These are phyloP conservation scores for Drosophila pseudoananassae DNA, from an alignment of 1,140 invertebrate species.

Conservation along the genomic window DNA sequence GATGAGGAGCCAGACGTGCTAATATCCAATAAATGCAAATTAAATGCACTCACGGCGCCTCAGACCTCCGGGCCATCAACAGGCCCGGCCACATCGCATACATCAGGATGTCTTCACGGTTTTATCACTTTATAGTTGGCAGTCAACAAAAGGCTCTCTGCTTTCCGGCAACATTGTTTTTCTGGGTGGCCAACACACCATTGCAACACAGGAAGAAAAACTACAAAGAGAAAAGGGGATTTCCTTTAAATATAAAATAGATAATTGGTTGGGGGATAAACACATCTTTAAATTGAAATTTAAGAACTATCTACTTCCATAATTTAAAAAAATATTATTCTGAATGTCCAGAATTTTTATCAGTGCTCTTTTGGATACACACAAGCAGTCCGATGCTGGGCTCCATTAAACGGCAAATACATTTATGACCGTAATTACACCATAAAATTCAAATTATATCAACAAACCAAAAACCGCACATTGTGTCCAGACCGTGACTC, in stretches of 20 bases:
- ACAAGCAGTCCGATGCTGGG: conserved; percentile 29
- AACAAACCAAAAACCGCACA: conserved; percentile 76
- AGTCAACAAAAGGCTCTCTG: conserved; percentile 47
- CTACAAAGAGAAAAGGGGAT: not conserved
- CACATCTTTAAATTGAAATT: too few species aligned
- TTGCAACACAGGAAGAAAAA: conserved; percentile 14
- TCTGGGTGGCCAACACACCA: conserved; percentile 40
- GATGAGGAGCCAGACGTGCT: conserved; percentile 34
- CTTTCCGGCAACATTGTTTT: conserved; percentile 50
- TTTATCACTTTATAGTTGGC: conserved; percentile 66
- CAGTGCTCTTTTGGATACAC: conserved; percentile 14
- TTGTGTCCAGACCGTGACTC: conserved; percentile 66
- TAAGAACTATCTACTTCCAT: too few species aligned
- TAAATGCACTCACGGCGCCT: conserved; percentile 60
- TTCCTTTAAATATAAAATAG: too few species aligned
- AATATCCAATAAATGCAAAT: conserved; percentile 75
- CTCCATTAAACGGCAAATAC: conserved; percentile 78
- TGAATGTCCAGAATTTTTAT: conserved; percentile 6
- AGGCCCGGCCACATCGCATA: conserved; percentile 12
- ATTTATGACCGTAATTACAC: conserved; percentile 83
- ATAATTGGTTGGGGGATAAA: too few species aligned
- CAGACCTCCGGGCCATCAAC: conserved; percentile 3
- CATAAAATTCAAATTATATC: conserved; percentile 84
- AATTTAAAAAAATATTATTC: not conserved
- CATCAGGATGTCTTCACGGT: conserved; percentile 57